Evolutionary conservation across 2,797 vertebrate genomes (phyloP), one percentile per base, ranked within the genome.

Genomic region (Urosaurus nigricauda): DNA sequence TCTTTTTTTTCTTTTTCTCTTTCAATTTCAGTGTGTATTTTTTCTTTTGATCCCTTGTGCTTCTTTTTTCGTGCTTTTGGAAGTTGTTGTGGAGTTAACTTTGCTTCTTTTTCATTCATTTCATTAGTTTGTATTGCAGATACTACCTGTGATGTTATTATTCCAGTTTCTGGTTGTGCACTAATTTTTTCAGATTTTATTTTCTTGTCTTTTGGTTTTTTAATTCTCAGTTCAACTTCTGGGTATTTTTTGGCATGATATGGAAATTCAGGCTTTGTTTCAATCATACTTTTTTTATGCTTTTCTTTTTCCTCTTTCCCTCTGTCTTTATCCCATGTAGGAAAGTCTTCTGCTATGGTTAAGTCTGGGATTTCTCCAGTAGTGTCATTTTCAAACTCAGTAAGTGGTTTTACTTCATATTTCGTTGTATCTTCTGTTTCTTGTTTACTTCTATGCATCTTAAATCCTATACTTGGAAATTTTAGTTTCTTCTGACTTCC

Each of bases 391-490:
- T 90, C 87, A 63, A 87, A 83, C 5, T 90, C 70, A 9, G 71
- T 21, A 0, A 26, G 35, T 0, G 56, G 19, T 75, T 93, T 94
- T 74, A 91, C 87, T 81, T 96, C 95, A 0, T 89, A 86, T 85
- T 78, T 95, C 53, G 91, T 88, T 17, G 91, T 95, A 5, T 95
- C 94, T 47, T 91, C 89, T 81, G 53, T 35, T 90, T 97, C 98
- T 88, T 96, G 94, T 93, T 97, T 98, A 94, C 96, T 97, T 84
- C 96, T 97, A 9, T 97, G 93, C 75, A 96, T 96, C 94, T 96
- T 97, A 94, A 98, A 97, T 89, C 94, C 97, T 88, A 98, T 93
- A 90, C 89, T 96, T 47, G 97, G 94, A 78, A 98, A 96, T 83
- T 97, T n/a, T n/a, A n/a, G n/a, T n/a, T n/a, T n/a, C n/a, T n/a